Conservation (phyloP, 2,888 invertebrate genomes). For the Ectemnius lituratus region DNA sequence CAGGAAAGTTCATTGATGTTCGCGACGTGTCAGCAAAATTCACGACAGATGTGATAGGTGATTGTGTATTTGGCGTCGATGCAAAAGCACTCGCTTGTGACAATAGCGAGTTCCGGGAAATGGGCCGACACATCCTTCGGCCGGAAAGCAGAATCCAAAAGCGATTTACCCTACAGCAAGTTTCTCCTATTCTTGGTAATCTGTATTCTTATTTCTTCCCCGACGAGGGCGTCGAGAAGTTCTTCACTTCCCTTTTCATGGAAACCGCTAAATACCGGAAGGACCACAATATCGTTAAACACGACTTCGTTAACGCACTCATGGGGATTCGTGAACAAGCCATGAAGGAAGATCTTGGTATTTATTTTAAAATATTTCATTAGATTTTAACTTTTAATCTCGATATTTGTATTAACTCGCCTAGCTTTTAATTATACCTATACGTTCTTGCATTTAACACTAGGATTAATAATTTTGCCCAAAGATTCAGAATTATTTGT, state of each 20-base stretch:
- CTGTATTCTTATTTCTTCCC: conserved; percentile 50
- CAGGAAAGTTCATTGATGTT: conserved; percentile 52
- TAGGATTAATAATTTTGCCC: too few species aligned
- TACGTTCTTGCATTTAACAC: too few species aligned
- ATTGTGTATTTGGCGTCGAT: conserved; percentile 76
- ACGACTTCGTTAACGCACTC: conserved; percentile 78
- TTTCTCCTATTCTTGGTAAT: conserved; percentile 53
- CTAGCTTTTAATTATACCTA: too few species aligned
- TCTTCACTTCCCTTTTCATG: conserved; percentile 68
- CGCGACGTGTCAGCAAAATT: conserved; percentile 72
- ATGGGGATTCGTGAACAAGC: conserved; percentile 66
- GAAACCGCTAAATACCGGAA: conserved; percentile 73
- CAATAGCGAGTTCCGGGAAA: conserved; percentile 70
- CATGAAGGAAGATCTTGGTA: too few species aligned
- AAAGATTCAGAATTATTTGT: too few species aligned
- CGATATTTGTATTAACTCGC: too few species aligned
- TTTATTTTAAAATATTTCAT: too few species aligned
- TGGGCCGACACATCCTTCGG: conserved; percentile 67
- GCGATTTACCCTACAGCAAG: conserved; percentile 30
- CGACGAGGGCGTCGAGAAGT: conserved; percentile 61
- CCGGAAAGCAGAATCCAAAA: conserved; percentile 25
- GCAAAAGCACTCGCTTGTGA: conserved; percentile 69
- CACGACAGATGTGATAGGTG: conserved; percentile 77
- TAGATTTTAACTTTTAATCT: too few species aligned
- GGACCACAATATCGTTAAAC: conserved; percentile 71